Evolutionary conservation across 2,113 vertebrate species (phyloP), one percentile per base, ranked within the genome.

Genomic region (Balaeniceps rex): DNA sequence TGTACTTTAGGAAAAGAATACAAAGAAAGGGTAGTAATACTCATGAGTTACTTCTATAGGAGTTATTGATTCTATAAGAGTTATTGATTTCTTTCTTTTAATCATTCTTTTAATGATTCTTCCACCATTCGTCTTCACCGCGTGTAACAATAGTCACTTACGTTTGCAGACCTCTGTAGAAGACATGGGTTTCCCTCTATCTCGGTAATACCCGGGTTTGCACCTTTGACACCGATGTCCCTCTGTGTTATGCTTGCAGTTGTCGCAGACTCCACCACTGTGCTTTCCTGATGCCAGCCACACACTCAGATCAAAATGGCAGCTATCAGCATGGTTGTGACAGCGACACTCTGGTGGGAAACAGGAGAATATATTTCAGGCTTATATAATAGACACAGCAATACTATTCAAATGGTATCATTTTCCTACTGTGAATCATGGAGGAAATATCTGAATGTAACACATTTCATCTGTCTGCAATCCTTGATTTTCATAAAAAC

Each of bases 221-320:
- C 99, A 99, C 61, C 98, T 98, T 46, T 99, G 99, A 95, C 99
- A 99, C 58, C 98, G 98, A 31, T 98, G 97, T 10, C 99, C 99
- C 8, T 97, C 98, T 0, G 99, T 99, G 97, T 99, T 98, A 92
- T 99, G 99, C 66, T 92, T 97, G 96, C 99, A 99, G 97, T 96
- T 90, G 40, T 99, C 96, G 8, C 99, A 99, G 64, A 99, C 97
- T 0, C 99, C 99, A 12, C 99, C 99, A 0, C 97, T 98, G 94
- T 79, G 96, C 76, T 98, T 98, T 7, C 98, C 98, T 1, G 98
- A 98, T 49, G 98, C 98, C 90, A 98, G 58, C 99, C 99, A 99
- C 5, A 97, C 94, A 12, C 97, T 95, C 94, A 86, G 97, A 18
- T 99, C 99, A 63, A 99, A 99, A 94, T 98, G 98, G 72, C 99